These are phyloP conservation scores for Alectura lathami DNA, from an alignment of 2,113 vertebrate species.

Conservation along the genomic window DNA sequence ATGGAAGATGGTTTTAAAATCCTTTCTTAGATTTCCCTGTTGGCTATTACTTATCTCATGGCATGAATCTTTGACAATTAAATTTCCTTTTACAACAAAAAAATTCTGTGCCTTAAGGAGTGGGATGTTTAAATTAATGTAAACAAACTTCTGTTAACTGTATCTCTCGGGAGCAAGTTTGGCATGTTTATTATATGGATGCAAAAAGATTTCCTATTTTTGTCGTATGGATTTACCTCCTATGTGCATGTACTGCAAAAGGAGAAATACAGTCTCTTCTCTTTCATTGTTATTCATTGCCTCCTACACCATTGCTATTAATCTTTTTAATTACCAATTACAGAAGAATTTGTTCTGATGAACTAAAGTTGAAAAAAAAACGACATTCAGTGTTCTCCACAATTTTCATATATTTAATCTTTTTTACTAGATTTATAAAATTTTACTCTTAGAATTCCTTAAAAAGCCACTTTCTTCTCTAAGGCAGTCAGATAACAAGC, in stretches of 20 bases:
- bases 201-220: neutral
- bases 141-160: neutral
- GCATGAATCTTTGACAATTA: neutral
- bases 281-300: neutral
- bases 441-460: neutral
- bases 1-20: neutral
- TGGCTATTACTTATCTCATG: neutral
- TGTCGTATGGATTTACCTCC: neutral
- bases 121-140: neutral
- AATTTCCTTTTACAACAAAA: neutral
- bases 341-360: neutral
- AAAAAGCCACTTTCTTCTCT: neutral
- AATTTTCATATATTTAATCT: neutral
- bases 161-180: neutral
- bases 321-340: conserved; percentile 3
- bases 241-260: neutral
- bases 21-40: neutral
- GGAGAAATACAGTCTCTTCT: neutral
- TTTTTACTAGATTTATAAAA: neutral
- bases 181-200: neutral
- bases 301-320: neutral
- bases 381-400: neutral
- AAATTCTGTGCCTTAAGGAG: neutral
- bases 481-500: neutral
- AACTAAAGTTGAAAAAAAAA: neutral